Percentiles rank a stretch among this genome's conserved stretches.
Evolutionary conservation across 2,888 invertebrate species (phyloP).

Genomic region (Cephus spinipes): DNA sequence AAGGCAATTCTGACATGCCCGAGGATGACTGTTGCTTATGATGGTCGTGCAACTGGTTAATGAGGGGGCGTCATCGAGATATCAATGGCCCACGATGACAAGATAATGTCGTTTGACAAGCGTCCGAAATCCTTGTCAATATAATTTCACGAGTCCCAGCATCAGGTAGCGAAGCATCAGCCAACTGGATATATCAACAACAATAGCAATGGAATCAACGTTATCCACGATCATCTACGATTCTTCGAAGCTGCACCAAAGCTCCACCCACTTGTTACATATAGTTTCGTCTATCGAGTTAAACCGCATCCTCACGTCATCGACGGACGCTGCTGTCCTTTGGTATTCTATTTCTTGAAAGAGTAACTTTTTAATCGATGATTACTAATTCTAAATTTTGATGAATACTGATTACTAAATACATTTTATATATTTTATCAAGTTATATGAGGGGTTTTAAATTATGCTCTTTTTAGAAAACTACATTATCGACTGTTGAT

Average conservation of each 20-base stretch:
- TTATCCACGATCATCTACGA: background rate
- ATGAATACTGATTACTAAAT: background rate
- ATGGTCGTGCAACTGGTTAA: background rate
- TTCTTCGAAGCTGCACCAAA: background rate
- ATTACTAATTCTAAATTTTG: background rate
- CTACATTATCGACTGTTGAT: background rate
- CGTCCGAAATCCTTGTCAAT: background rate
- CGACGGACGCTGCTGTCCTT: background rate
- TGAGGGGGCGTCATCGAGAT: background rate
- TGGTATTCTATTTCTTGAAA: background rate
- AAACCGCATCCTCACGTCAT: background rate
- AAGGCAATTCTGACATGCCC: conserved; percentile 4
- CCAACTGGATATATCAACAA: background rate
- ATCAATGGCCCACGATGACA: background rate
- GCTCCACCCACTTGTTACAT: background rate
- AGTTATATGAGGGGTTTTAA: background rate
- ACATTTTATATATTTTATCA: background rate
- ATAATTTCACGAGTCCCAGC: background rate
- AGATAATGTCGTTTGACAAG: background rate
- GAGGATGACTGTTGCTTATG: background rate
- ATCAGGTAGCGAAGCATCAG: background rate
- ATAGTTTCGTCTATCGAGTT: background rate
- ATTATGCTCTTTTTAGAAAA: background rate
- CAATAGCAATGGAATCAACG: background rate
- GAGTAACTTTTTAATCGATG: background rate